Percentiles rank a stretch among this genome's conserved stretches.
phyloP scores from a whole-genome alignment of 2,888 invertebrate species.

The Eupithecia dodoneata region DNA sequence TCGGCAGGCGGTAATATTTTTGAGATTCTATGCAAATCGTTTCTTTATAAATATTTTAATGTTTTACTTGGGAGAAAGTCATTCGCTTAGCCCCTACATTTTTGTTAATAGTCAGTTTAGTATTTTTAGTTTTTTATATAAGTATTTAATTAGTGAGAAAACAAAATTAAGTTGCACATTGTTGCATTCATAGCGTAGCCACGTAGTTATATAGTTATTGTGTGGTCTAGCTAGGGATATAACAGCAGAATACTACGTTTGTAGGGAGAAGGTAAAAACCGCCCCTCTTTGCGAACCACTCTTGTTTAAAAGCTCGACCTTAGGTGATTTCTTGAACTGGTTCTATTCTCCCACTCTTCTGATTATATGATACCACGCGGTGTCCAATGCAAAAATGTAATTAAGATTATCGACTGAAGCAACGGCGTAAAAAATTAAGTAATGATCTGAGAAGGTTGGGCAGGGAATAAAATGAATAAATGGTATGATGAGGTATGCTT shows the following conservation, averaged over 20 bases:
- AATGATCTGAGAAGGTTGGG: constrained; percentile 19
- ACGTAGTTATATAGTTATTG: too few species aligned
- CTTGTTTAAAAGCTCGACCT: neutral
- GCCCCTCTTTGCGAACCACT: neutral
- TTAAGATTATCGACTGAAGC: constrained; percentile 20
- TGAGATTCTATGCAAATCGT: neutral
- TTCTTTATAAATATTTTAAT: neutral
- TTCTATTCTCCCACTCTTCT: neutral
- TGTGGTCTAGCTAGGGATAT: neutral
- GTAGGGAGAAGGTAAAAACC: neutral
- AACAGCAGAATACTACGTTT: neutral
- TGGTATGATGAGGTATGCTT: constrained; percentile 35
- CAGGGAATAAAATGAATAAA: constrained; percentile 32
- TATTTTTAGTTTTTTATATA: neutral
- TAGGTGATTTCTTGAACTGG: constrained; percentile 16
- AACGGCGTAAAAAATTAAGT: constrained; percentile 22
- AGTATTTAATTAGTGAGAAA: neutral
- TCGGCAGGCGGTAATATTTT: neutral
- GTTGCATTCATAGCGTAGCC: neutral
- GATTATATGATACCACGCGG: constrained; percentile 4
- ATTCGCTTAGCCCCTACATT: neutral
- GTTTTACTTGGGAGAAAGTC: neutral
- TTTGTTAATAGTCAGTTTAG: constrained; percentile 1
- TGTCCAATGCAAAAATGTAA: constrained; percentile 1
- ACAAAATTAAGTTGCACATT: neutral